Conservation (phyloP, 1,140 invertebrate genomes). For the Spodoptera frugiperda region DNA sequence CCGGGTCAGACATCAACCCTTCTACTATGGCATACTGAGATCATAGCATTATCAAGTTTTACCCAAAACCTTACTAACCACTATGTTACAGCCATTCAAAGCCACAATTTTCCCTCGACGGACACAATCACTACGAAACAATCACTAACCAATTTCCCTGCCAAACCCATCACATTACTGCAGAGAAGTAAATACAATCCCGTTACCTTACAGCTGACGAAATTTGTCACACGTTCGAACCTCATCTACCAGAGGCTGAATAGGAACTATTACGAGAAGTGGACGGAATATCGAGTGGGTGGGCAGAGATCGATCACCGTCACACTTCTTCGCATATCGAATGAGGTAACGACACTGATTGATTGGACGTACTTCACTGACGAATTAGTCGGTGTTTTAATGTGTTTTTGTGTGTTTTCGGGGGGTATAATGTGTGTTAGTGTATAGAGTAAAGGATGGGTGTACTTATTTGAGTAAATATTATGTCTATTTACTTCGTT, state of each 20-base stretch:
- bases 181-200: constrained; percentile 1
- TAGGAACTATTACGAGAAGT: constrained; percentile 4
- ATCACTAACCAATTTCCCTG: too few relatives aligned
- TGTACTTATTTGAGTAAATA: too few relatives aligned
- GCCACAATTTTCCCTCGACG: too few relatives aligned
- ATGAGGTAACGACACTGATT: constrained; percentile 11
- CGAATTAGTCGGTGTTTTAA: not conserved
- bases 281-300: constrained; percentile 13
- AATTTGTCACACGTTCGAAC: constrained; percentile 7
- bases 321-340: constrained; percentile 19
- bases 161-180: not conserved
- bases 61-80: too few relatives aligned
- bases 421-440: too few relatives aligned
- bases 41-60: too few relatives aligned
- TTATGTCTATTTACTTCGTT: too few relatives aligned
- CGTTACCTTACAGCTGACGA: not conserved
- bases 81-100: too few relatives aligned
- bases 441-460: too few relatives aligned
- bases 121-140: too few relatives aligned
- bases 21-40: too few relatives aligned
- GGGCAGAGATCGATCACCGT: not conserved
- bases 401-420: not conserved
- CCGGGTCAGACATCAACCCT: too few relatives aligned
- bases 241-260: not conserved
- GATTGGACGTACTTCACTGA: not conserved